These are phyloP conservation scores for Dynastes maya DNA, from an alignment of 2,888 invertebrate genomes.

Conservation along the genomic window DNA sequence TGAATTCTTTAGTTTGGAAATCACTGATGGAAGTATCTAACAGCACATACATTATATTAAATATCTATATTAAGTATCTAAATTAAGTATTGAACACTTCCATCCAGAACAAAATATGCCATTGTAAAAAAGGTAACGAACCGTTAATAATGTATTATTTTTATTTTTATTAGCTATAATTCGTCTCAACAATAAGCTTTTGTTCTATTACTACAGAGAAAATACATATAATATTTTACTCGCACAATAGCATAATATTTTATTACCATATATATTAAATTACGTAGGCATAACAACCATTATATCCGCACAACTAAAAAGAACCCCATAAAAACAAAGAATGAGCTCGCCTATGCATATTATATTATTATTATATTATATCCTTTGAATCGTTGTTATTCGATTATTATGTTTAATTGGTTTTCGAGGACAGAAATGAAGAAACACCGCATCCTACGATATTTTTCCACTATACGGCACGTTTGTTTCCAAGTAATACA, in stretches of 20 bases:
- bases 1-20: no score
- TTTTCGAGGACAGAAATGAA: no score
- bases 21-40: no score
- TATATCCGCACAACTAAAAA: constrained; percentile 14
- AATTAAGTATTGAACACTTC: not conserved
- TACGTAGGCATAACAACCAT: constrained; percentile 45
- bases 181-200: constrained; percentile 53
- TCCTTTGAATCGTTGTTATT: not conserved
- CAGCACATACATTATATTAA: no score
- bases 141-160: constrained; percentile 16
- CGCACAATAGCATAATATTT: constrained; percentile 51
- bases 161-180: constrained; percentile 53
- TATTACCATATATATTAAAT: constrained; percentile 53
- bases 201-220: constrained; percentile 50
- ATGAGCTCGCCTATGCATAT: not conserved
- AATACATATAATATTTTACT: constrained; percentile 34
- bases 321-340: not conserved
- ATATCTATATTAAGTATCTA: no score
- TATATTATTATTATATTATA: constrained; percentile 3
- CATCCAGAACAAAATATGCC: not conserved
- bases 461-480: no score
- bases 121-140: not conserved
- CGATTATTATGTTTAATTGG: no score
- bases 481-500: no score
- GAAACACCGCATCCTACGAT: no score